Base-by-base conservation (phyloP, 2,113 vertebrate species). In the Sinocyclocheilus grahami region DNA sequence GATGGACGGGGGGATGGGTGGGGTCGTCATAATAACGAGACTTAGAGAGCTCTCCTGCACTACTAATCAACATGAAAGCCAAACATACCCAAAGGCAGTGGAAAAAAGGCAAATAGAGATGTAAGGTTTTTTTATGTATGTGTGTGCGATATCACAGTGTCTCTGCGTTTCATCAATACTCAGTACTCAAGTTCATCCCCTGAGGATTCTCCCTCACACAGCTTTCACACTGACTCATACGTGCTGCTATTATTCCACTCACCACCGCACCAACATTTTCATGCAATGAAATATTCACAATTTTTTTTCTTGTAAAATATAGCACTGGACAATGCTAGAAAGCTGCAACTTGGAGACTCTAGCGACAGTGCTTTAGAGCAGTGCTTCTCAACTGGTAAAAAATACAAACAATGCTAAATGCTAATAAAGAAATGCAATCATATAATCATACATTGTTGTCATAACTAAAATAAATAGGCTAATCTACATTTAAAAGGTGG, bases 191-290 rank as follows among this genome's bases (percentile, higher is more conserved):
- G 62, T 82, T 53, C 46, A 0, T 82, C 63, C 63, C 63, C 27
- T 48, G 42, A 69, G 65, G 51, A n/a, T 72, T 72, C 30, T 18
- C 48, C 48, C 12, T 83, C 48, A 62, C 39, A 67, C 62, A 82
- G 62, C 78, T 71, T 82, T 69, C 63, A 82, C 80, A 74, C 48
- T 24, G 78, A 79, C 78, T 81, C 60, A 81, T 81, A 63, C 22
- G 27, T 81, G 12, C 27, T 83, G 67, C 82, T 37, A 37, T 74
- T 37, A 74, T 72, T 58, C 30, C 20, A 53, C 27, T 83, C 48
- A 1, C 65, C 5, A 0, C 14, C 8, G 12, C 65, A n/a, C 42
- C 16, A 72, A 55, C 20, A 58, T 72, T 12, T 10, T 83, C 82
- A 72, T 0, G 16, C 22, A 67, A 74, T 74, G 27, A 74, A 74